Evolutionary conservation across 2,797 vertebrate species (phyloP).

Genomic region (Nasua narica): DNA sequence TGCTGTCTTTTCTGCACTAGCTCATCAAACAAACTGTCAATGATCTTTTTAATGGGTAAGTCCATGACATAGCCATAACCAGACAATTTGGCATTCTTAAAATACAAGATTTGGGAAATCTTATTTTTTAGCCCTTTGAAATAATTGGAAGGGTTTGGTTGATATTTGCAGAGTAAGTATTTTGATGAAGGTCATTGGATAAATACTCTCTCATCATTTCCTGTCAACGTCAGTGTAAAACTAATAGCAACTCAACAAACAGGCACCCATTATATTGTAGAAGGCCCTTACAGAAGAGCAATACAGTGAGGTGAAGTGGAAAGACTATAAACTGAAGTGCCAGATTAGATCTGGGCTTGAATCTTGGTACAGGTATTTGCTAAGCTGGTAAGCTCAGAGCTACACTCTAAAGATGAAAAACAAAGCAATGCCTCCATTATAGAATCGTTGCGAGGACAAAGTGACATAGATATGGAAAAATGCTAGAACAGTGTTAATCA

Average conservation of each 20-base stretch:
- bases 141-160: not conserved
- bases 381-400: not conserved
- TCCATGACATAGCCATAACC: slow-evolving; percentile 46
- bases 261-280: not conserved
- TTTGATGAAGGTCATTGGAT: not conserved
- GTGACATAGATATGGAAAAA: not conserved
- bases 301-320: not conserved
- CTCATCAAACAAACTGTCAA: slow-evolving; percentile 63
- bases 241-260: not conserved
- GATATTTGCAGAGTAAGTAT: not conserved
- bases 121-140: not conserved
- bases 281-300: not conserved
- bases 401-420: not conserved
- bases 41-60: slow-evolving; percentile 65
- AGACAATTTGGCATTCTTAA: slow-evolving; percentile 19
- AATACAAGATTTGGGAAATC: not conserved
- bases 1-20: slow-evolving; percentile 63
- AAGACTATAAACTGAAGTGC: not conserved
- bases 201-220: not conserved
- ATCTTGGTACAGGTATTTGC: not conserved
- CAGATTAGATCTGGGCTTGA: not conserved
- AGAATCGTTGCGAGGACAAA: not conserved
- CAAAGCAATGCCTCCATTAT: not conserved
- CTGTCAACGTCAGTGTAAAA: not conserved
- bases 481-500: not conserved